Evolutionary conservation across 2,888 invertebrate species (phyloP).

Genomic region (Heteromyza rotundicornis): DNA sequence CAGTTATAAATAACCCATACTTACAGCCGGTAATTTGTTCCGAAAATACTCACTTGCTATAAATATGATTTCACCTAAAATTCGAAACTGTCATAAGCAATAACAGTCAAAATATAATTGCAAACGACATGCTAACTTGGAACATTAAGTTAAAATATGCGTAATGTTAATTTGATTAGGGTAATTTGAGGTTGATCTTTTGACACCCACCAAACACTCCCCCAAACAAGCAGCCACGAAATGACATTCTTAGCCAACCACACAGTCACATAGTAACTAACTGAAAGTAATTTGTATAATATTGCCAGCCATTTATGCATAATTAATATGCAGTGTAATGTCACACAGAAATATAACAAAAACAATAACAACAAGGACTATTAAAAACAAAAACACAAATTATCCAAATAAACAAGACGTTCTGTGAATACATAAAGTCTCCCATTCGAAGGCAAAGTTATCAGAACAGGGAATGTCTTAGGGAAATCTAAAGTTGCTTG

Average conservation of each 20-base stretch:
- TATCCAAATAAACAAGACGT: conserved; percentile 45
- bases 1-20: too few relatives aligned
- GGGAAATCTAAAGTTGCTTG: too few relatives aligned
- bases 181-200: conserved; percentile 48
- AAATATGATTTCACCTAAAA: too few relatives aligned
- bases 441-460: too few relatives aligned
- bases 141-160: conserved; percentile 52
- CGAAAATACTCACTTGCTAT: too few relatives aligned
- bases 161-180: conserved; percentile 51
- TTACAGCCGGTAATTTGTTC: too few relatives aligned
- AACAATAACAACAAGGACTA: conserved; percentile 21
- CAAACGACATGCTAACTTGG: neutral
- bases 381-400: conserved; percentile 35
- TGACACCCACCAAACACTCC: too few relatives aligned
- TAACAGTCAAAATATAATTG: too few relatives aligned
- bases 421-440: conserved; percentile 32
- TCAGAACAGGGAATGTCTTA: too few relatives aligned
- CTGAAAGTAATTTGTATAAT: conserved; percentile 40
- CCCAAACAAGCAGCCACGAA: too few relatives aligned
- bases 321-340: conserved; percentile 47
- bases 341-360: conserved; percentile 6
- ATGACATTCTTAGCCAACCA: conserved; percentile 25
- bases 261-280: conserved; percentile 40
- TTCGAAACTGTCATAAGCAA: too few relatives aligned
- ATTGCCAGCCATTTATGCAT: conserved; percentile 41